Base-by-base conservation (phyloP, 2,113 vertebrate genomes). In the Monopterus albus region DNA sequence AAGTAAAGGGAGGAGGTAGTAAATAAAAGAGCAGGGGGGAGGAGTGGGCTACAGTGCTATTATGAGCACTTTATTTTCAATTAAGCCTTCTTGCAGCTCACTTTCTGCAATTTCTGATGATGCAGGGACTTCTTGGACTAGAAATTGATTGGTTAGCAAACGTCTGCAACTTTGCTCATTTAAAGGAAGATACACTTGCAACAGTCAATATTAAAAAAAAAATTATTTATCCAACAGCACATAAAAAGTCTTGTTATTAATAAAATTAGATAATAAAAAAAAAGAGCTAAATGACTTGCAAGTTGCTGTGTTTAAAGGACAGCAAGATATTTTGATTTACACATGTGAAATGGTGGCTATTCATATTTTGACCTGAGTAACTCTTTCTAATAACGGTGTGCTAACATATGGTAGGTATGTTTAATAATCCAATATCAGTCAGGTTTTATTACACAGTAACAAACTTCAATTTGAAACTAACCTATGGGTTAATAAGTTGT, bases 91-190 rank as follows among this genome's bases (percentile, higher is more conserved):
- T 35, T 17, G 75, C 61, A 29, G 84, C 52, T 78, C 66, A 56
- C 81, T 87, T 89, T 87, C 71, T 71, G 75, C 47, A 73, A 65
- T 90, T 91, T 93, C 56, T 93, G 92, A 91, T 93, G 91, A 93
- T 79, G 86, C 86, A 88, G 56, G 83, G 66, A 81, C 64, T 92
- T 91, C 81, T 66, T 12, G 43, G 74, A 64, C 85, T 85, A 86
- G 79, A 91, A 91, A 92, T 88, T 72, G 90, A 90, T 84, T 78
- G 70, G 74, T 87, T 81, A 74, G 90, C 91, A 83, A 75, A 91
- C 91, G 89, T 92, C 78, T 79, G 91, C 92, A 92, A 82, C 78
- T 92, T 92, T 81, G 49, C 35, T 61, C 38, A 78, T 87, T 85
- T 89, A 65, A 45, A 38, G n/a, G 60, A 83, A 83, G 68, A 59